Evolutionary conservation across 2,797 vertebrate species (phyloP).

Genomic region (Gymnocypris eckloni): DNA sequence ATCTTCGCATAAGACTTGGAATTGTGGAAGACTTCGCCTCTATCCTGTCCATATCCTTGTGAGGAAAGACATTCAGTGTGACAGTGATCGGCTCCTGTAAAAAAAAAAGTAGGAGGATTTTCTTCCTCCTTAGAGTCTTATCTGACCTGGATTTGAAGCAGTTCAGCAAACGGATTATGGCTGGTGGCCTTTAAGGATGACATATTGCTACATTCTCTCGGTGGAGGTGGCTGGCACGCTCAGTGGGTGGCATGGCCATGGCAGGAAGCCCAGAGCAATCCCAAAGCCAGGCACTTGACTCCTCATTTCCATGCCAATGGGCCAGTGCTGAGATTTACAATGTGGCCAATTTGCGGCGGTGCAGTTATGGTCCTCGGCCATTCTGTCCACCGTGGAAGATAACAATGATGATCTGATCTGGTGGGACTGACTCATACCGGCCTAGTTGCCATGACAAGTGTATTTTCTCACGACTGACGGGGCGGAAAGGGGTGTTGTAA

Average conservation of each 20-base stretch:
- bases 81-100: not conserved
- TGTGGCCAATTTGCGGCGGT: slow-evolving; percentile 82
- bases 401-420: slow-evolving; percentile 78
- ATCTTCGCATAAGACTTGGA: not conserved
- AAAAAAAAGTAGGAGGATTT: not conserved
- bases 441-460: slow-evolving; percentile 76
- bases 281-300: slow-evolving; percentile 74
- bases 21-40: not conserved
- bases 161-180: slow-evolving; percentile 68
- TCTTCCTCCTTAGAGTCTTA: slow-evolving; percentile 1
- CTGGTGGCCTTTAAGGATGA: slow-evolving; percentile 75
- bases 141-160: slow-evolving; percentile 65
- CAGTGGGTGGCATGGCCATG: slow-evolving; percentile 78
- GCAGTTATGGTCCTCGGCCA: slow-evolving; percentile 80
- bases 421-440: slow-evolving; percentile 78
- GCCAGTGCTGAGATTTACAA: slow-evolving; percentile 71
- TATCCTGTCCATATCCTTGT: not conserved
- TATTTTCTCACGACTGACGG: slow-evolving; percentile 65
- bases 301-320: slow-evolving; percentile 85
- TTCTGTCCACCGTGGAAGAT: slow-evolving; percentile 74
- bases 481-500: slow-evolving; percentile 66
- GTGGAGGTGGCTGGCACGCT: slow-evolving; percentile 78
- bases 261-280: slow-evolving; percentile 77
- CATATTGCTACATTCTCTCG: slow-evolving; percentile 72
- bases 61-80: not conserved